phyloP scores from a whole-genome alignment of 2,797 vertebrate species.

The Lagocephalus sceleratus region DNA sequence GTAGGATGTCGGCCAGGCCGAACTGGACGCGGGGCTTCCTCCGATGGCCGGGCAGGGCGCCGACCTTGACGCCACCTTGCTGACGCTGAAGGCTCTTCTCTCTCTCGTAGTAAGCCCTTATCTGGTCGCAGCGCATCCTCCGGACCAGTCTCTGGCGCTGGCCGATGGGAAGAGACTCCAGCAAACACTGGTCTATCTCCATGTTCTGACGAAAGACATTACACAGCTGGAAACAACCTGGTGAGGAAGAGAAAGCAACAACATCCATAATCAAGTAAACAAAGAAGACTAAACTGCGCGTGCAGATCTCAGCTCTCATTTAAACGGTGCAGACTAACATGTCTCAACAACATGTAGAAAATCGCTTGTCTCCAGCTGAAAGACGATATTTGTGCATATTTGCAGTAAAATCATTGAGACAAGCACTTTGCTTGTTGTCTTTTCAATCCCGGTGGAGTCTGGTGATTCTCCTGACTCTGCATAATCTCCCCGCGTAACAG shows the following conservation, averaged over 20 bases:
- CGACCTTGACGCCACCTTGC: conserved; percentile 58
- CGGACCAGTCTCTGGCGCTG: conserved; percentile 92
- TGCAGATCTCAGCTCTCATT: neutral
- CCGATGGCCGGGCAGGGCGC: conserved; percentile 49
- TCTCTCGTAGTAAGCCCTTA: conserved; percentile 90
- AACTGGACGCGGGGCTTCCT: conserved; percentile 82
- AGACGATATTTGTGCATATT: too few species aligned
- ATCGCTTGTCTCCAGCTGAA: too few species aligned
- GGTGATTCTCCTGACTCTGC: conserved; percentile 59
- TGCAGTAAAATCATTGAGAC: conserved; percentile 29
- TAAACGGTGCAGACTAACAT: neutral
- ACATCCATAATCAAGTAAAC: neutral
- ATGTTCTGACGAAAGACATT: conserved; percentile 96
- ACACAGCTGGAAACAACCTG: conserved; percentile 99
- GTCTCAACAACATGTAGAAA: conserved; percentile 12
- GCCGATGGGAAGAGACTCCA: conserved; percentile 94
- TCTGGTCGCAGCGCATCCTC: conserved; percentile 93
- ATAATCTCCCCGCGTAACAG: conserved; percentile 46
- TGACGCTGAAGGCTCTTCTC: conserved; percentile 85
- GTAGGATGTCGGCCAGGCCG: conserved; percentile 73
- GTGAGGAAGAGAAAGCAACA: conserved; percentile 4
- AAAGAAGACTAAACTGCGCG: too few species aligned
- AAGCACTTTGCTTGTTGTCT: conserved; percentile 31
- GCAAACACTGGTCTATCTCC: conserved; percentile 99
- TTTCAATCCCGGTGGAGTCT: conserved; percentile 27